phyloP scores from a whole-genome alignment of 2,113 vertebrate species.

The Myocastor coypus region DNA sequence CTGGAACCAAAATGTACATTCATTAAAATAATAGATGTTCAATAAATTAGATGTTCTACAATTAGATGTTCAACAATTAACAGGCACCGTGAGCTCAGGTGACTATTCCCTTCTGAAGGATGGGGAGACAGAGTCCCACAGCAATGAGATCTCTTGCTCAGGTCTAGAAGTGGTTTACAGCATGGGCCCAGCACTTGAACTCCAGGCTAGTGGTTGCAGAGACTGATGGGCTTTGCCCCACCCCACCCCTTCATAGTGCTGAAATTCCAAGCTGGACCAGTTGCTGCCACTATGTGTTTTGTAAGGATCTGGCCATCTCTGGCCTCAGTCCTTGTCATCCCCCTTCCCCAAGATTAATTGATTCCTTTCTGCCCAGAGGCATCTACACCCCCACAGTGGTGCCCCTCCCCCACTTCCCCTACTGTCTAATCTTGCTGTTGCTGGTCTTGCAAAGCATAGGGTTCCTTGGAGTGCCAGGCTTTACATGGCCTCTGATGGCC shows the following conservation, averaged over 20 bases:
- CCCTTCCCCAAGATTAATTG: not conserved
- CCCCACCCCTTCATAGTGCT: not conserved
- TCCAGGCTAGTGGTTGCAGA: not conserved
- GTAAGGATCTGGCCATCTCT: not conserved
- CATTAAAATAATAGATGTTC: not conserved
- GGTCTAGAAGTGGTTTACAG: not conserved
- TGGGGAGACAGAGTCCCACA: not conserved
- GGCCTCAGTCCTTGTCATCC: not conserved
- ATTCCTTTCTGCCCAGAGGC: too few species aligned
- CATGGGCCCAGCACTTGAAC: not conserved
- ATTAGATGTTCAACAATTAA: too few species aligned
- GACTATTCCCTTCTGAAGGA: not conserved
- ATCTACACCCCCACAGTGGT: rapidly evolving
- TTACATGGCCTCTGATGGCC: not conserved
- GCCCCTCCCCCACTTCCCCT: not conserved
- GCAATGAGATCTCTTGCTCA: not conserved
- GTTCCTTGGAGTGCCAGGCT: not conserved
- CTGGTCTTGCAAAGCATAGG: not conserved
- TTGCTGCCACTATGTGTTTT: not conserved
- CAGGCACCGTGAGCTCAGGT: not conserved
- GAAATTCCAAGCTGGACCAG: not conserved
- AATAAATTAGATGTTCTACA: too few species aligned
- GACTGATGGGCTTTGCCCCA: too few species aligned
- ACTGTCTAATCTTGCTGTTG: not conserved
- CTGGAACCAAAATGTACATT: not conserved